Evolutionary conservation across 2,113 vertebrate species (phyloP).

Genomic region (Tinamus guttatus): DNA sequence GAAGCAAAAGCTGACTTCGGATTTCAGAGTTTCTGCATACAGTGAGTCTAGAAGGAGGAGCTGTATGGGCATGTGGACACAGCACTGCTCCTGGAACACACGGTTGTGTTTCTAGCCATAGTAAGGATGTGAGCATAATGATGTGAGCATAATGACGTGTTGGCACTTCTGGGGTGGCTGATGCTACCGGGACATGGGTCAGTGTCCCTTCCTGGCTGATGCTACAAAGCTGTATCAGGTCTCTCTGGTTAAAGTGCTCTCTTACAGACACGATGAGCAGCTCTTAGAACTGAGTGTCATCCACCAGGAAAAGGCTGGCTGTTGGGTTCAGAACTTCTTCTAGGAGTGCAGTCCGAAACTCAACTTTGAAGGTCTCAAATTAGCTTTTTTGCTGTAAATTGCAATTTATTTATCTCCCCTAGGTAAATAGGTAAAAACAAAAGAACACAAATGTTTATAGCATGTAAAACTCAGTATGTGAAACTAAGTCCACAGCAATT

Average conservation of each 20-base stretch:
- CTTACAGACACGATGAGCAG: background rate
- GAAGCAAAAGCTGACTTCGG: background rate
- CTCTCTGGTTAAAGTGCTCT: background rate
- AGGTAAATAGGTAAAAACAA: background rate
- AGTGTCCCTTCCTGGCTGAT: background rate
- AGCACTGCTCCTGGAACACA: background rate
- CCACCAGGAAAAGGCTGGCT: background rate
- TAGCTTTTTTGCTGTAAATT: background rate
- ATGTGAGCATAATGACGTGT: no score
- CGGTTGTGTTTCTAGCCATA: background rate
- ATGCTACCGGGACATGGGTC: background rate
- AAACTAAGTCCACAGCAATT: background rate
- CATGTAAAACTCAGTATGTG: background rate
- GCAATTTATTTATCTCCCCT: background rate
- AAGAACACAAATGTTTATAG: background rate
- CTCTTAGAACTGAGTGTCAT: background rate
- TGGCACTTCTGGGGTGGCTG: background rate
- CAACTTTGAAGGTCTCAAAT: background rate
- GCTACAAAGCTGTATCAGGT: rapidly evolving
- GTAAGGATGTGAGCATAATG: background rate
- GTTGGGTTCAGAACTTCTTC: background rate
- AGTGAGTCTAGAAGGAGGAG: background rate
- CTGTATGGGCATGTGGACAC: background rate
- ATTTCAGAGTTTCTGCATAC: rapidly evolving
- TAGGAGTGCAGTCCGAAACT: background rate